Evolutionary conservation across 2,113 vertebrate species (phyloP).

Genomic region (human): DNA sequence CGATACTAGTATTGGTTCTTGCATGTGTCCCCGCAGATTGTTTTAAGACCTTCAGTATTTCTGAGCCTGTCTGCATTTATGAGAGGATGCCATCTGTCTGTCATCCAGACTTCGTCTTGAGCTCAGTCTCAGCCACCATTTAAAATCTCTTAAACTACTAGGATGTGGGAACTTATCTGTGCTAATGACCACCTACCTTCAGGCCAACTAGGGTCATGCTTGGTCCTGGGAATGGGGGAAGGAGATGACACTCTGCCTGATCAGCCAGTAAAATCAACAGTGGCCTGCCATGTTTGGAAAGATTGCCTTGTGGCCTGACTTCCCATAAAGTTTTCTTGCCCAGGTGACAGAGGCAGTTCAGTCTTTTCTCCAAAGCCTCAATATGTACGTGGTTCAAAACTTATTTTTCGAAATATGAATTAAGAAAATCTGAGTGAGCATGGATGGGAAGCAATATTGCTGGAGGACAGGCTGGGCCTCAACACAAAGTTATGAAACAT

Average conservation of each 20-base stretch:
- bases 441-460: background rate
- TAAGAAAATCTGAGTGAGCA: background rate
- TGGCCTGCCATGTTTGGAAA: background rate
- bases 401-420: background rate
- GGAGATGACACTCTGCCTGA: background rate
- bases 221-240: background rate
- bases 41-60: background rate
- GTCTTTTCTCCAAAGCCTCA: background rate
- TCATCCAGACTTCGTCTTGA: background rate
- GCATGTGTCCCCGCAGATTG: background rate
- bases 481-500: background rate
- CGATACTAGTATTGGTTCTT: background rate
- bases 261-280: background rate
- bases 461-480: background rate
- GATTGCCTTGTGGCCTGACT: background rate
- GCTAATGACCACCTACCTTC: background rate
- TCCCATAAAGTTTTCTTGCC: background rate
- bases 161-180: background rate
- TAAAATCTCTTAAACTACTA: background rate
- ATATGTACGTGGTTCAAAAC: background rate
- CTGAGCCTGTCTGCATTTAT: background rate
- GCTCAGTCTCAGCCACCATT: background rate
- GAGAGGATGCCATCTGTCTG: background rate
- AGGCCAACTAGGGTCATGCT: background rate
- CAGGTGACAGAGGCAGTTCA: background rate